These are phyloP conservation scores for Dioctria linearis DNA, from an alignment of 2,888 invertebrate species.

Conservation along the genomic window DNA sequence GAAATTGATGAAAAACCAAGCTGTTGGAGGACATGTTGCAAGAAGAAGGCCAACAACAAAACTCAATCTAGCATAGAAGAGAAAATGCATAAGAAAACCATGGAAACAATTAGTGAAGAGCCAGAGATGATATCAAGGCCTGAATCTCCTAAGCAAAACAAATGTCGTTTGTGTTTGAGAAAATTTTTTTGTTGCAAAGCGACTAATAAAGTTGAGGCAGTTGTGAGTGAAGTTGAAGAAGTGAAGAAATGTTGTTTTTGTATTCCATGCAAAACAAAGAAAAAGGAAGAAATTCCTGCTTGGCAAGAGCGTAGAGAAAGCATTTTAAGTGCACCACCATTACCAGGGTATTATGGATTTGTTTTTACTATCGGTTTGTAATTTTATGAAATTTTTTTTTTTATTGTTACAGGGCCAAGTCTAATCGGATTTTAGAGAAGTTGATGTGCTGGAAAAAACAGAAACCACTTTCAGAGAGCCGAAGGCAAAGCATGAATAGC, in stretches of 20 bases:
- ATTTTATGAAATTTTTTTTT: background rate
- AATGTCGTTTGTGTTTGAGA: slow-evolving; percentile 67
- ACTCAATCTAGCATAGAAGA: slow-evolving; percentile 34
- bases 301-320: slow-evolving; percentile 74
- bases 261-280: slow-evolving; percentile 68
- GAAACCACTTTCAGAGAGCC: slow-evolving; percentile 69
- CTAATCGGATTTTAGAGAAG: slow-evolving; percentile 63
- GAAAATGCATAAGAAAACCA: slow-evolving; percentile 57
- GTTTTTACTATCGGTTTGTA: background rate
- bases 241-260: slow-evolving; percentile 69
- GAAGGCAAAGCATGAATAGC: slow-evolving; percentile 77
- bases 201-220: slow-evolving; percentile 70
- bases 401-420: slow-evolving; percentile 18
- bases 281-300: slow-evolving; percentile 64
- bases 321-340: slow-evolving; percentile 73
- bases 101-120: slow-evolving; percentile 61
- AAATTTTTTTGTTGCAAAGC: slow-evolving; percentile 70
- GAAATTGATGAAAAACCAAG: slow-evolving; percentile 66
- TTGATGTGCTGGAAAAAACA: slow-evolving; percentile 72
- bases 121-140: slow-evolving; percentile 51
- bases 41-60: slow-evolving; percentile 63
- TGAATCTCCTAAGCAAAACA: slow-evolving; percentile 62
- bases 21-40: slow-evolving; percentile 71
- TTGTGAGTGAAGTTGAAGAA: slow-evolving; percentile 64
- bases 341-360: slow-evolving; percentile 61